Conservation (phyloP, 1,140 invertebrate genomes). For the Caenorhabditis inopinata region DNA sequence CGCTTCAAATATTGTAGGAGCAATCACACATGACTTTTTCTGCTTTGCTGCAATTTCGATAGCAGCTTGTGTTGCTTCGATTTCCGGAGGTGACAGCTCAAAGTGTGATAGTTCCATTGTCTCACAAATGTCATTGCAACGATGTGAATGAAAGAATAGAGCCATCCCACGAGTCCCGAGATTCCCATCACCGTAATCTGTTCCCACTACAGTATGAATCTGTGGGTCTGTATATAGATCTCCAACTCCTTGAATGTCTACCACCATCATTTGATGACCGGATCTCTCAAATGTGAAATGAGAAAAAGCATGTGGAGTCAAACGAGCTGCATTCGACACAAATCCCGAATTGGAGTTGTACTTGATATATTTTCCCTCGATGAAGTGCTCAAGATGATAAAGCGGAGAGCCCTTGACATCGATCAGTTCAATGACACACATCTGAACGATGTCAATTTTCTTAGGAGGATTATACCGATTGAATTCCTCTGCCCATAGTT, state of each 20-base stretch:
- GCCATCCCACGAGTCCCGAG: slow-evolving; percentile 72
- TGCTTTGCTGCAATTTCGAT: slow-evolving; percentile 1
- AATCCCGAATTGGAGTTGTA: slow-evolving; percentile 74
- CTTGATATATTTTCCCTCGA: slow-evolving; percentile 73
- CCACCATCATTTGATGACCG: slow-evolving; percentile 72
- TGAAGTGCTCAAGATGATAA: slow-evolving; percentile 72
- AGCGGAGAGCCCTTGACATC: slow-evolving; percentile 69
- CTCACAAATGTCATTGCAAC: slow-evolving; percentile 71
- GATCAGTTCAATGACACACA: slow-evolving; percentile 71
- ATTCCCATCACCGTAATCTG: slow-evolving; percentile 72
- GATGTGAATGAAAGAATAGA: slow-evolving; percentile 72
- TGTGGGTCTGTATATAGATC: slow-evolving; percentile 74
- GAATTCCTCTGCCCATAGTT: slow-evolving; percentile 73
- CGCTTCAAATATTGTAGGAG: neutral
- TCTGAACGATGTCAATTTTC: slow-evolving; percentile 73
- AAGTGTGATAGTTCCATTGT: slow-evolving; percentile 70
- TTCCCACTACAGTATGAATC: slow-evolving; percentile 71
- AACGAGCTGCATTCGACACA: slow-evolving; percentile 70
- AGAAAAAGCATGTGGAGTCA: slow-evolving; percentile 73
- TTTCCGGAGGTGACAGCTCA: slow-evolving; percentile 68
- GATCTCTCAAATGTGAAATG: slow-evolving; percentile 74
- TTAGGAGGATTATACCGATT: slow-evolving; percentile 73
- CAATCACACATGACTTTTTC: slow-evolving; percentile 20
- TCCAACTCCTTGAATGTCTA: slow-evolving; percentile 74
- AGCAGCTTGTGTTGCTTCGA: neutral